These are phyloP conservation scores for Mohoua ochrocephala DNA, from an alignment of 2,113 vertebrate genomes.

Conservation along the genomic window DNA sequence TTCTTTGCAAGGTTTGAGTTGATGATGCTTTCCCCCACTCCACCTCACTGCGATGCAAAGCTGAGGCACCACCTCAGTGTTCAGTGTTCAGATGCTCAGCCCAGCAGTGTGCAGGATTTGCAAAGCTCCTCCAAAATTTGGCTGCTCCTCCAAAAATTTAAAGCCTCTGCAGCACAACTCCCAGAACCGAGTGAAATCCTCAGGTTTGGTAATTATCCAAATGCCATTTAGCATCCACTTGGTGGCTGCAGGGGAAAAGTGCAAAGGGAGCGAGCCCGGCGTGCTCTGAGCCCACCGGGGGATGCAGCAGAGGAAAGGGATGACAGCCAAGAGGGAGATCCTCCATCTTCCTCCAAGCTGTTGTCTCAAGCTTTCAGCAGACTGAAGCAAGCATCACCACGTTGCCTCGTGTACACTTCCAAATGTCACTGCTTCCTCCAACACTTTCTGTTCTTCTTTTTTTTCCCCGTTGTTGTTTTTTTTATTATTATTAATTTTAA, in stretches of 20 bases:
- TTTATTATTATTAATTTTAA: not conserved
- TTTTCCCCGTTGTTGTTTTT: accelerated
- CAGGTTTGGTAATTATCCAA: not conserved
- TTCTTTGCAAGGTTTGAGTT: not conserved
- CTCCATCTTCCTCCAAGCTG: not conserved
- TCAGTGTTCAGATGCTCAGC: not conserved
- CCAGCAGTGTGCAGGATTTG: not conserved
- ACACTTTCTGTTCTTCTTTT: not conserved
- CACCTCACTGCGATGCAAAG: not conserved
- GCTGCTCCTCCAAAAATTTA: not conserved
- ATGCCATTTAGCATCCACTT: not conserved
- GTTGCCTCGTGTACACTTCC: not conserved
- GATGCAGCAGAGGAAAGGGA: not conserved
- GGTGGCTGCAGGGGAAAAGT: not conserved
- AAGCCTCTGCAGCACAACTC: not conserved
- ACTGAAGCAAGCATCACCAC: not conserved
- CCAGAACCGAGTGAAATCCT: not conserved
- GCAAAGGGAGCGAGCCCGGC: not conserved
- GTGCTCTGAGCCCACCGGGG: not conserved
- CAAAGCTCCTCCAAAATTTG: not conserved
- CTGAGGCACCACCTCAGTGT: not conserved
- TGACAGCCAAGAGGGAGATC: not conserved
- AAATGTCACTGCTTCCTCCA: not conserved
- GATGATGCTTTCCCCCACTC: not conserved
- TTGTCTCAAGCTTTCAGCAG: not conserved